A percentile compares a stretch with the other conserved stretches of the same genome.
These are phyloP conservation scores for Zoanthus gigantus DNA, from an alignment of 92 coral and sea anemone species.

Conservation along the genomic window DNA sequence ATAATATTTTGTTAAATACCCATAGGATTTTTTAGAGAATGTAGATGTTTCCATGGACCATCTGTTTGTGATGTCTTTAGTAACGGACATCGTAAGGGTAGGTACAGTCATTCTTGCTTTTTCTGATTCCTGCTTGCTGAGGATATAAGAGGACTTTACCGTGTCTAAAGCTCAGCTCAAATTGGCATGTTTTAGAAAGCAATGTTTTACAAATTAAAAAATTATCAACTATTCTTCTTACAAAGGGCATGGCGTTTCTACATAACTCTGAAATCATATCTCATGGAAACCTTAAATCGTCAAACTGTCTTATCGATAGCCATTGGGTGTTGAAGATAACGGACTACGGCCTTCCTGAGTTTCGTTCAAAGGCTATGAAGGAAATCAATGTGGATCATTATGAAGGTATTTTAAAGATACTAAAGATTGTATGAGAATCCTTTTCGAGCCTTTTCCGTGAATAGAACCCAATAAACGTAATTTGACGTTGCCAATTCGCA, in stretches of 20 bases:
- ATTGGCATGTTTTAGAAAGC: not conserved
- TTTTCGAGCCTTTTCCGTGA: no score
- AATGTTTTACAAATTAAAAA: not conserved
- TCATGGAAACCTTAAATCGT: conserved; percentile 84
- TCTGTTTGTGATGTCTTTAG: conserved; percentile 36
- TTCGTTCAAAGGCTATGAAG: conserved; percentile 66
- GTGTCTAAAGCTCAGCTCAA: not conserved
- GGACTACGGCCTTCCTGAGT: conserved; percentile 79
- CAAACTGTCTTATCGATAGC: conserved; percentile 81
- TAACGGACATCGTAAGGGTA: conserved; percentile 43
- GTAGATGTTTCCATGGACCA: conserved; percentile 33
- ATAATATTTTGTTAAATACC: not conserved
- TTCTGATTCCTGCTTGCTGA: not conserved
- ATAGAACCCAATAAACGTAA: not conserved
- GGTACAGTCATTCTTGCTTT: not conserved
- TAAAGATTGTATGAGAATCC: not conserved
- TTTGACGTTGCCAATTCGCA: not conserved
- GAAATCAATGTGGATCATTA: conserved; percentile 2
- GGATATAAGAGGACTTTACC: not conserved
- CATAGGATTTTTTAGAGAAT: conserved; percentile 33
- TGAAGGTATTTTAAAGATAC: not conserved
- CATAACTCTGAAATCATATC: conserved; percentile 76
- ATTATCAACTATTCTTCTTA: not conserved
- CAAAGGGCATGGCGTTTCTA: conserved; percentile 81
- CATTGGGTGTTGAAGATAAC: conserved; percentile 85